phyloP scores from a whole-genome alignment of 2,888 invertebrate species.

The Drosophila neutralis region DNA sequence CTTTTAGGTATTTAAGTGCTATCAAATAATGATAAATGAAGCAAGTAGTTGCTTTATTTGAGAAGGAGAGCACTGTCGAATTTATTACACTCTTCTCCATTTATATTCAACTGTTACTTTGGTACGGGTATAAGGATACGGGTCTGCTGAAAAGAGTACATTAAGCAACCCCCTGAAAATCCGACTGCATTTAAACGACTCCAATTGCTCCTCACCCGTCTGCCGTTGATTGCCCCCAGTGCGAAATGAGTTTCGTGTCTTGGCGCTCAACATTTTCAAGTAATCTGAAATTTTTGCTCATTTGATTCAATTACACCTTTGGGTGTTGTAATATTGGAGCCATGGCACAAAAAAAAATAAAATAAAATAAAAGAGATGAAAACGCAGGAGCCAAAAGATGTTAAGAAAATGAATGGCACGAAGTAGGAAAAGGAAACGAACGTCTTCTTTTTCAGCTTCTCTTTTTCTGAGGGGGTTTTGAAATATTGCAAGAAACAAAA shows the following conservation, averaged over 20 bases:
- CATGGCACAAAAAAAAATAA: conserved; percentile 5
- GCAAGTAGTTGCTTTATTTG: not conserved
- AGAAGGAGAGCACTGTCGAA: not conserved
- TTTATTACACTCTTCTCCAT: not conserved
- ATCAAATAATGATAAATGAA: not conserved
- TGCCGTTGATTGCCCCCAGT: conserved; percentile 54
- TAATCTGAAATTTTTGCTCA: conserved; percentile 78
- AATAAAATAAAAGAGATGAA: conserved; percentile 7
- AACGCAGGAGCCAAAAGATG: conserved; percentile 29
- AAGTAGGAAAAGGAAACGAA: conserved; percentile 25
- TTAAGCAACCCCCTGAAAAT: conserved; percentile 17
- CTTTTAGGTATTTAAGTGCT: not conserved
- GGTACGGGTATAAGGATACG: not conserved
- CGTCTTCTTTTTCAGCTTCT: conserved; percentile 11
- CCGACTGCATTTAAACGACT: conserved; percentile 49
- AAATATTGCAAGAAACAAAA: conserved; percentile 27
- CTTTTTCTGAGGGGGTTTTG: conserved; percentile 17
- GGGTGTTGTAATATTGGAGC: conserved; percentile 82
- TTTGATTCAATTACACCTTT: conserved; percentile 84
- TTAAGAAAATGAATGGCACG: conserved; percentile 51
- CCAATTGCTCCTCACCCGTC: conserved; percentile 16
- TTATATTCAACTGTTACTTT: not conserved
- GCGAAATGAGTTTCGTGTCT: conserved; percentile 63
- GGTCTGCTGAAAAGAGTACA: not conserved
- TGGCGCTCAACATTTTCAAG: conserved; percentile 64